Evolutionary conservation across 2,888 invertebrate genomes (phyloP).

Genomic region (Ophraella communa): DNA sequence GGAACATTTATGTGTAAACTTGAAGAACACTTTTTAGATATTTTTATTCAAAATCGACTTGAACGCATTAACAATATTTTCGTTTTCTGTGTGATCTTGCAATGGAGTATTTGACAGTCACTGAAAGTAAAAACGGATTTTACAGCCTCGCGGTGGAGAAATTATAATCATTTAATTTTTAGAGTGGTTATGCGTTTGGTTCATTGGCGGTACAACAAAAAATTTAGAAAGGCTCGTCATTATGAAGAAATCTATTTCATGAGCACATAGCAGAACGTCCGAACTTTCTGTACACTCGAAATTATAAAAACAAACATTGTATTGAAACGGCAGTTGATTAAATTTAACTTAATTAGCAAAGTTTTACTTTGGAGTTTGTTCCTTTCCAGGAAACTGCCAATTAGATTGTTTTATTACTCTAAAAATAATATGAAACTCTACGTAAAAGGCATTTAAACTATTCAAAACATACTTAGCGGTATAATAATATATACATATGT

Average conservation of each 20-base stretch:
- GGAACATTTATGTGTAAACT: constrained; percentile 29
- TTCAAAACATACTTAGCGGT: too few relatives aligned
- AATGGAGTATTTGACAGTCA: constrained; percentile 29
- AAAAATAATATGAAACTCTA: too few relatives aligned
- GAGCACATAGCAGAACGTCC: background rate
- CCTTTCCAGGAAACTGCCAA: too few relatives aligned
- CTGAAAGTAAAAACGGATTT: constrained; percentile 55
- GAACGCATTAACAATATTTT: constrained; percentile 10
- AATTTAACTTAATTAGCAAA: too few relatives aligned
- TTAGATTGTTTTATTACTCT: too few relatives aligned
- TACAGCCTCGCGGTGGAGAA: constrained; percentile 51
- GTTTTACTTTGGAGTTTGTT: too few relatives aligned
- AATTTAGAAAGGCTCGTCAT: background rate
- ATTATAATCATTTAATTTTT: constrained; percentile 55
- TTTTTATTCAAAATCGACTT: background rate
- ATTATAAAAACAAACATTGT: background rate
- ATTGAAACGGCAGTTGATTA: too few relatives aligned
- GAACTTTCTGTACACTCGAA: background rate
- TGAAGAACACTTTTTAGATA: constrained; percentile 9
- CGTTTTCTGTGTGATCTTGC: constrained; percentile 13
- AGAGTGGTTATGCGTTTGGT: constrained; percentile 48
- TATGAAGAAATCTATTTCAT: background rate
- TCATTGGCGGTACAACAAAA: constrained; percentile 21
- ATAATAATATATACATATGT: too few relatives aligned
- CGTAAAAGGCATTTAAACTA: too few relatives aligned